phyloP scores from a whole-genome alignment of 2,113 vertebrate genomes.

The Vombatus ursinus region DNA sequence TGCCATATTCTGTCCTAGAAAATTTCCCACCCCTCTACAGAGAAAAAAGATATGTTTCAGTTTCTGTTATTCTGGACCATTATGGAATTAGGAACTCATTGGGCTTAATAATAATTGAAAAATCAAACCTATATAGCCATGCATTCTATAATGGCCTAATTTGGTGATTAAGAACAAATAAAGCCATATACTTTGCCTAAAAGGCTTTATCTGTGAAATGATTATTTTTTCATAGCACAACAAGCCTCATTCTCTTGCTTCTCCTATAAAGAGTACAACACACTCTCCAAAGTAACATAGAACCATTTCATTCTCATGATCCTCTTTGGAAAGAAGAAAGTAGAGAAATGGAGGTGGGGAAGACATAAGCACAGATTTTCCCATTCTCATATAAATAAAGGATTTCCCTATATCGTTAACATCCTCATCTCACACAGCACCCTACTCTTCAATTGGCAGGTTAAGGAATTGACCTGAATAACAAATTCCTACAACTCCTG shows the following conservation, averaged over 20 bases:
- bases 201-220: slow-evolving; percentile 7
- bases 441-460: not conserved
- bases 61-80: not conserved
- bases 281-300: slow-evolving; percentile 54
- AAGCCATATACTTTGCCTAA: not conserved
- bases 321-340: slow-evolving; percentile 40
- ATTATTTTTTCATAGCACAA: not conserved
- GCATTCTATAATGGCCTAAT: not conserved
- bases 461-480: slow-evolving; percentile 2
- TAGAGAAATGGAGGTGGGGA: not conserved
- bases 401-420: slow-evolving; percentile 1
- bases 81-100: not conserved
- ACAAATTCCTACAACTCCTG: slow-evolving; percentile 1
- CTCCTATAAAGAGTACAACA: slow-evolving; percentile 13
- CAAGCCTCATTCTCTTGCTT: slow-evolving; percentile 21
- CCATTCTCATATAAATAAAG: slow-evolving; percentile 35
- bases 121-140: not conserved
- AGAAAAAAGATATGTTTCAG: not conserved
- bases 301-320: slow-evolving; percentile 50
- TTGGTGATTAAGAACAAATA: not conserved
- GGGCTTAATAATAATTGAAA: slow-evolving; percentile 33
- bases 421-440: slow-evolving; percentile 12
- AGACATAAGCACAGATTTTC: not conserved
- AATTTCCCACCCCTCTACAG: not conserved
- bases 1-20: not conserved